These are phyloP conservation scores for Lamprologus ornatipinnis DNA, from an alignment of 2,113 vertebrate species.

Conservation along the genomic window DNA sequence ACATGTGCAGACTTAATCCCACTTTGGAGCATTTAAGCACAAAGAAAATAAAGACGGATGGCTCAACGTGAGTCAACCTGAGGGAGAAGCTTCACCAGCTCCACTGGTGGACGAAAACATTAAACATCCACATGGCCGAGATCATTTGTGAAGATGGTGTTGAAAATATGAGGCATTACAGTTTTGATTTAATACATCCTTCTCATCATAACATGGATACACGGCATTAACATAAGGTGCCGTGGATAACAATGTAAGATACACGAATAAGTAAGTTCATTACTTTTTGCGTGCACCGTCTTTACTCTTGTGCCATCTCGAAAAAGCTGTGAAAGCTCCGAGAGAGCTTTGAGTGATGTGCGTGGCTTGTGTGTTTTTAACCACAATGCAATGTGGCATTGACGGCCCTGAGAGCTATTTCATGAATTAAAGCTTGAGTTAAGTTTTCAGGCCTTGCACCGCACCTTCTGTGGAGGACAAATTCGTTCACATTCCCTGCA, in stretches of 20 bases:
- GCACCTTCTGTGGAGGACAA: background rate
- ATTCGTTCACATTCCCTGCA: slow-evolving; percentile 9
- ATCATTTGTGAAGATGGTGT: background rate
- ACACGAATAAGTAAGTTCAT: background rate
- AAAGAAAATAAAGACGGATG: slow-evolving; percentile 13
- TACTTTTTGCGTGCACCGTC: background rate
- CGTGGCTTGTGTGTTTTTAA: background rate
- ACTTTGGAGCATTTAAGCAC: background rate
- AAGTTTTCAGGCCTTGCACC: background rate
- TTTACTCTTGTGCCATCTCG: background rate
- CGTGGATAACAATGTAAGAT: background rate
- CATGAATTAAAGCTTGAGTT: background rate
- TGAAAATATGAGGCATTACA: background rate
- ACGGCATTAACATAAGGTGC: background rate
- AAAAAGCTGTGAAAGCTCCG: background rate
- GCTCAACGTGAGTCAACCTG: background rate
- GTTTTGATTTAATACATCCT: background rate
- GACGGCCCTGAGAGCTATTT: background rate
- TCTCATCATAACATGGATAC: background rate
- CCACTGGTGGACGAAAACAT: background rate
- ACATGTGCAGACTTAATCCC: background rate
- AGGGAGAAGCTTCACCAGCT: slow-evolving; percentile 1
- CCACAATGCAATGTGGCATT: background rate
- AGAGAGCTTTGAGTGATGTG: background rate
- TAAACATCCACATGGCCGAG: background rate